Percentiles rank a stretch among this genome's conserved stretches.
Evolutionary conservation across 1,140 invertebrate genomes (phyloP).

Genomic region (Bicyclus anynana): DNA sequence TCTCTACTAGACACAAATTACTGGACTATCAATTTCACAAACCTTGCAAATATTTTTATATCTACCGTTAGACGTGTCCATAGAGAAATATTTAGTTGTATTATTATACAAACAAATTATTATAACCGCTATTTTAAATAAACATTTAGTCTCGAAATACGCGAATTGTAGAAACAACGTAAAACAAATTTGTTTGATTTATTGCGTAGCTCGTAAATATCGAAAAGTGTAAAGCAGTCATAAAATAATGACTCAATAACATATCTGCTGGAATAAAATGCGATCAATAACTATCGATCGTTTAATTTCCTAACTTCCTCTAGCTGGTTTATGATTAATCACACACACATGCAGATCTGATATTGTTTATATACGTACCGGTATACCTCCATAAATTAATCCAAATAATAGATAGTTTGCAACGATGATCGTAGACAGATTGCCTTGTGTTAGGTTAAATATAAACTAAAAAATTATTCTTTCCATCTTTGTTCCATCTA

Average conservation of each 20-base stretch:
- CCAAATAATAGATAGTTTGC: constrained; percentile 3
- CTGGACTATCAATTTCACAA: too few species aligned
- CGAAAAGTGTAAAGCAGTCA: background rate
- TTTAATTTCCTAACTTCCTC: background rate
- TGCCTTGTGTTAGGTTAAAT: background rate
- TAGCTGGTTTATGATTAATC: background rate
- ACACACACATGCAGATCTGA: background rate
- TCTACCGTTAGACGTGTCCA: too few species aligned
- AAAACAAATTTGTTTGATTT: too few species aligned
- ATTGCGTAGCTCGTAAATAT: background rate
- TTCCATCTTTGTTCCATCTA: too few species aligned
- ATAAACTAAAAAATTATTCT: background rate
- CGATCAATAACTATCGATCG: background rate
- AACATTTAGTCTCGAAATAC: too few species aligned
- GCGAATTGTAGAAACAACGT: too few species aligned
- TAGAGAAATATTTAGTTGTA: too few species aligned
- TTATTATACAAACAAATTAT: too few species aligned
- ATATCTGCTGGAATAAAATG: background rate
- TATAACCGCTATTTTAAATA: too few species aligned
- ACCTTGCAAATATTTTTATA: too few species aligned
- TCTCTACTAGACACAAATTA: too few species aligned
- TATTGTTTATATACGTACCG: constrained; percentile 5
- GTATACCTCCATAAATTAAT: background rate
- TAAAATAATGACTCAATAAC: background rate
- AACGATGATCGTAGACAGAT: constrained; percentile 4